Evolutionary conservation across 1,140 invertebrate species (phyloP).

Genomic region (Mizuhopecten yessoensis): DNA sequence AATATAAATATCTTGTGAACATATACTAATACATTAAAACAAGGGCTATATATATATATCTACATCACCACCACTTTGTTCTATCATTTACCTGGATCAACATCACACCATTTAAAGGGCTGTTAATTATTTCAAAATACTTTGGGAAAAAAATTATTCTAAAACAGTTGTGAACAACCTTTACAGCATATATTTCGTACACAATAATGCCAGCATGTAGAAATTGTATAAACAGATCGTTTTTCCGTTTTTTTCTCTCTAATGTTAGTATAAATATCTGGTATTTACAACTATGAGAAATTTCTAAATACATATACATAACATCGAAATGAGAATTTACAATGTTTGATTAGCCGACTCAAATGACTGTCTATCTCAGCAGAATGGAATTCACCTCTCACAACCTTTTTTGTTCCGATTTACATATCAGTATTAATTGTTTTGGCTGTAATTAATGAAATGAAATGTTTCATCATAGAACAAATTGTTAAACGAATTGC

Average conservation of each 20-base stretch:
- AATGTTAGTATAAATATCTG: constrained; percentile 36
- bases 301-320: not conserved
- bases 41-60: too few species aligned
- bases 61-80: too few species aligned
- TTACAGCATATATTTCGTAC: not conserved
- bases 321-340: not conserved
- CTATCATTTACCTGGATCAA: too few species aligned
- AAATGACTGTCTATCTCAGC: not conserved
- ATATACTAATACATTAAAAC: too few species aligned
- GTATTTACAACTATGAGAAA: constrained; percentile 19
- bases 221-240: not conserved
- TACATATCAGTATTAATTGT: not conserved
- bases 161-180: not conserved
- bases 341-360: not conserved
- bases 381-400: not conserved
- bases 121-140: too few species aligned
- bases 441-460: not conserved
- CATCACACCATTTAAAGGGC: too few species aligned
- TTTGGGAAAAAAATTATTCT: too few species aligned
- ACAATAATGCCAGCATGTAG: not conserved
- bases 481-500: not conserved
- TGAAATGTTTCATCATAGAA: not conserved
- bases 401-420: not conserved
- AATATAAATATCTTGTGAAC: too few species aligned
- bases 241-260: not conserved